phyloP scores from a whole-genome alignment of 1,140 invertebrate species.

The Spodoptera frugiperda region DNA sequence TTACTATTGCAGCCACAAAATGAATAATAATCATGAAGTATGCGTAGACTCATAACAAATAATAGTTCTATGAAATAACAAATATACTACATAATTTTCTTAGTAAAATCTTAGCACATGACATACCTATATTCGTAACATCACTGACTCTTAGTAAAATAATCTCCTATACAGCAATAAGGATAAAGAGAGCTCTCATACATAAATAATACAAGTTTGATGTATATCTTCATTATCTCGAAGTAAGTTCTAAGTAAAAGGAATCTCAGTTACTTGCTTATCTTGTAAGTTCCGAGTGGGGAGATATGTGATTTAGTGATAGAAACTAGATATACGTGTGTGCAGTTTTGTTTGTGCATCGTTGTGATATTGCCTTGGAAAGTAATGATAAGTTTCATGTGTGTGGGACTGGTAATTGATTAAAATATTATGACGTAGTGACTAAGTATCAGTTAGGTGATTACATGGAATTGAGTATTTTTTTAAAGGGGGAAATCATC shows the following conservation, averaged over 20 bases:
- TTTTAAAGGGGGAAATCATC: too few species aligned
- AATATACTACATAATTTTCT: too few species aligned
- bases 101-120: neutral
- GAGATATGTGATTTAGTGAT: constrained; percentile 4
- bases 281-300: constrained; percentile 5
- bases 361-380: neutral
- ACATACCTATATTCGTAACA: neutral
- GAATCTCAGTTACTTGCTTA: constrained; percentile 15
- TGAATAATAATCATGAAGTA: too few species aligned
- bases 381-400: too few species aligned
- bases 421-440: too few species aligned
- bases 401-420: too few species aligned
- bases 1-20: too few species aligned
- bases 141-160: neutral
- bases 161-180: neutral
- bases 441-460: too few species aligned
- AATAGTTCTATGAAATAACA: too few species aligned
- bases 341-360: neutral
- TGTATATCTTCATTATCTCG: constrained; percentile 24
- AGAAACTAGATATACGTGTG: neutral
- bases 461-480: too few species aligned
- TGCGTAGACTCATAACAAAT: too few species aligned
- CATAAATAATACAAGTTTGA: constrained; percentile 32
- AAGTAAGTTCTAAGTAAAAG: neutral
- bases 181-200: neutral